Conservation (phyloP, 1,140 invertebrate genomes). For the Mamestra configurata region DNA sequence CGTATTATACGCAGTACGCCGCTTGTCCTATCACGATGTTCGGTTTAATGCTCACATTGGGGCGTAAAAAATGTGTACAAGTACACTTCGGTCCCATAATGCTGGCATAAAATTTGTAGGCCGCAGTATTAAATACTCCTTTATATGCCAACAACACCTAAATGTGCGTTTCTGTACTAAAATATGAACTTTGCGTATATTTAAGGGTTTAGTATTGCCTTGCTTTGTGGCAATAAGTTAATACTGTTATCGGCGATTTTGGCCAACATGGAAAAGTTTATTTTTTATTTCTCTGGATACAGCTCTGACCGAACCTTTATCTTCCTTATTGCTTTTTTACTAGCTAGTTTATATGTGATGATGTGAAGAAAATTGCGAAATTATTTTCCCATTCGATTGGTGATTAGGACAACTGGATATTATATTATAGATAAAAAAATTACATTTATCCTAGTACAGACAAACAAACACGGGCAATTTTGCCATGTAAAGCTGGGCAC, state of each 20-base stretch:
- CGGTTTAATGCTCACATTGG: slow-evolving; percentile 48
- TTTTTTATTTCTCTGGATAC: neutral
- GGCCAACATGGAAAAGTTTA: neutral
- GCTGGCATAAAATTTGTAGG: slow-evolving; percentile 49
- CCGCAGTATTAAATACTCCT: slow-evolving; percentile 43
- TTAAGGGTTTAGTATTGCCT: neutral
- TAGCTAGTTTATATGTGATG: neutral
- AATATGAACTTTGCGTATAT: neutral
- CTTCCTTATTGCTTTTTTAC: neutral
- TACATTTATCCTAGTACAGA: no score
- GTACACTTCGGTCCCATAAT: slow-evolving; percentile 49
- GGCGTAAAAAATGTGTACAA: slow-evolving; percentile 51
- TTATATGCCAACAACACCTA: slow-evolving; percentile 36
- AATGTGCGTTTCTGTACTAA: neutral
- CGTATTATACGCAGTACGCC: slow-evolving; percentile 10
- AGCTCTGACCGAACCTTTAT: neutral
- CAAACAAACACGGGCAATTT: no score
- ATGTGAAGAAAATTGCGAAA: neutral
- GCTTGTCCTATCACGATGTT: slow-evolving; percentile 35
- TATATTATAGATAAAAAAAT: no score
- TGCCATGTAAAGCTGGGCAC: no score
- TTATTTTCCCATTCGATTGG: no score
- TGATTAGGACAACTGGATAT: no score
- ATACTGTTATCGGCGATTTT: neutral
- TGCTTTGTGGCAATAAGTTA: neutral